These are phyloP conservation scores for Acanthochromis polyacanthus DNA, from an alignment of 2,113 vertebrate genomes.

Conservation along the genomic window DNA sequence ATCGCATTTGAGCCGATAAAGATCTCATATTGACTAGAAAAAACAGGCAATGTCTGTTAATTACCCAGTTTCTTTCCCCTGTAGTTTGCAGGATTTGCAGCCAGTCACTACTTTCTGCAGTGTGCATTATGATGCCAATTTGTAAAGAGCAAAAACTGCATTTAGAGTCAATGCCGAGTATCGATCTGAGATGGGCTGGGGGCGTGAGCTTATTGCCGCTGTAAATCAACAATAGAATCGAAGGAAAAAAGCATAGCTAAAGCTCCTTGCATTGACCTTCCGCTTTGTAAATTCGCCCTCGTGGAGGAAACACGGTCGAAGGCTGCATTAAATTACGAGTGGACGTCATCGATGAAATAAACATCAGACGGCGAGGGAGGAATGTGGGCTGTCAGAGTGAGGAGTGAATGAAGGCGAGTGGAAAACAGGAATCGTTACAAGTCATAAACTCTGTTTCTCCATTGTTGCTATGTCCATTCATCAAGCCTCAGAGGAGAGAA, in stretches of 20 bases:
- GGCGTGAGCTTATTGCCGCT: constrained; percentile 43
- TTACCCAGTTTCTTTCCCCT: constrained; percentile 13
- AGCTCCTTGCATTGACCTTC: constrained; percentile 39
- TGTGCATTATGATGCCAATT: constrained; percentile 43
- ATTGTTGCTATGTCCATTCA: not conserved
- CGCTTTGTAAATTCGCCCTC: constrained; percentile 25
- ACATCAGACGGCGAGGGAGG: not conserved
- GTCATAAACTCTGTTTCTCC: constrained; percentile 20
- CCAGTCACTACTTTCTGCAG: constrained; percentile 14
- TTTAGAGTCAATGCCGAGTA: constrained; percentile 45
- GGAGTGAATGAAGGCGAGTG: constrained; percentile 12
- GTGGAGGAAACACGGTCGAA: not conserved
- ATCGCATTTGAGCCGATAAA: constrained; percentile 28
- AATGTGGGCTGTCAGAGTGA: not conserved
- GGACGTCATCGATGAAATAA: not conserved
- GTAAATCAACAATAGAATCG: constrained; percentile 47
- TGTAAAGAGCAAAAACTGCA: constrained; percentile 48
- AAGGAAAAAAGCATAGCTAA: constrained; percentile 5
- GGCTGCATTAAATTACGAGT: constrained; percentile 3
- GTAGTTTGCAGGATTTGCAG: not conserved
- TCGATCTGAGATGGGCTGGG: constrained; percentile 26
- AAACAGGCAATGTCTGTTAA: not conserved
- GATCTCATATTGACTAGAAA: constrained; percentile 9
- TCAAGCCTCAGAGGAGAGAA: not conserved
- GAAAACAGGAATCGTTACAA: constrained; percentile 33